Conservation (phyloP, 2,113 vertebrate genomes). For the Lethenteron camtschaticum region DNA sequence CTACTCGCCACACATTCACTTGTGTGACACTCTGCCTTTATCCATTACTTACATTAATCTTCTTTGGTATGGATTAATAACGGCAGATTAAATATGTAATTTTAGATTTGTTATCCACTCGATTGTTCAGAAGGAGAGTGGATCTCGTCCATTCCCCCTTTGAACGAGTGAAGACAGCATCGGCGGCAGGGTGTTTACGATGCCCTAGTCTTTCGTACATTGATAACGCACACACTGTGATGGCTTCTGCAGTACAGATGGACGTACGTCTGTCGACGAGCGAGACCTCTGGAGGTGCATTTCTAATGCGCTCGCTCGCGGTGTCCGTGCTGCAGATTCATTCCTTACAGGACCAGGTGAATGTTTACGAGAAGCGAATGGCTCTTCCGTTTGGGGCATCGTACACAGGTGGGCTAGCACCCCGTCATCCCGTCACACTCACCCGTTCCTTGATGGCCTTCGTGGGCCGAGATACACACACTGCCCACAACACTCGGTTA, state of each 20-base stretch:
- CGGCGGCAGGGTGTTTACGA: not conserved
- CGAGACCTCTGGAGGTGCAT: no score
- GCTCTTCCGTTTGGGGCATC: slow-evolving; percentile 38
- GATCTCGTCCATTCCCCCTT: no score
- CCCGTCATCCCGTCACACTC: not conserved
- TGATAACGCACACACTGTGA: not conserved
- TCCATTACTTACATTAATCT: no score
- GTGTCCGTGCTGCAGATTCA: slow-evolving; percentile 26
- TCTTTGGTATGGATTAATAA: no score
- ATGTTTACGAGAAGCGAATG: slow-evolving; percentile 36
- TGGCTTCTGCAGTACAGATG: slow-evolving; percentile 5
- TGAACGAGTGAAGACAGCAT: no score
- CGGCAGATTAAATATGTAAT: no score
- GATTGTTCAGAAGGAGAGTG: no score
- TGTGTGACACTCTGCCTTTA: no score
- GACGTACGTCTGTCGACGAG: slow-evolving; percentile 8
- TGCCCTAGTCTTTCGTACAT: not conserved
- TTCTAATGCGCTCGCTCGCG: slow-evolving; percentile 5
- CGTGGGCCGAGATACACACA: not conserved
- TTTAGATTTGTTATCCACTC: no score
- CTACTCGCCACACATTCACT: no score
- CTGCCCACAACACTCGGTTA: no score
- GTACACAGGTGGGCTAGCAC: slow-evolving; percentile 32
- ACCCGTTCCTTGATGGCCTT: not conserved
- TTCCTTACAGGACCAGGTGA: slow-evolving; percentile 58